phyloP scores from a whole-genome alignment of 2,797 vertebrate genomes.

The Dryobates pubescens region DNA sequence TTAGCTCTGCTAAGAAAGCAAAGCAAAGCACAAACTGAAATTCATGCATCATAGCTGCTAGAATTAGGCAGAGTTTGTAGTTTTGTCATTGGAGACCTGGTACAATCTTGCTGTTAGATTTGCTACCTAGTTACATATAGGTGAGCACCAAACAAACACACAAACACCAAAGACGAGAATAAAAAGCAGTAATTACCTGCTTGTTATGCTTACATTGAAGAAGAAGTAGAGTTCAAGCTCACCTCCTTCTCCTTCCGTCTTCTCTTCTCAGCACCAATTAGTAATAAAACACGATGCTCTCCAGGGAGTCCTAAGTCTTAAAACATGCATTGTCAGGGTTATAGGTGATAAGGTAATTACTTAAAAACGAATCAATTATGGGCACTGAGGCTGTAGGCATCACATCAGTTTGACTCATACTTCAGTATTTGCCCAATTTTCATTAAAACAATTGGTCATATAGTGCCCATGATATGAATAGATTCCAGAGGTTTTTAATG shows the following conservation, averaged over 20 bases:
- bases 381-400: conserved; percentile 32
- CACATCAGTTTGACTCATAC: conserved; percentile 28
- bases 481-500: conserved; percentile 34
- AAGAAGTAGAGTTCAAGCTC: background rate
- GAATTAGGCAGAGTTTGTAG: background rate
- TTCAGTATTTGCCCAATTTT: conserved; percentile 38
- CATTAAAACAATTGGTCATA: conserved; percentile 37
- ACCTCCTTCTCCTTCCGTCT: background rate
- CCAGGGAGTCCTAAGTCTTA: conserved; percentile 28
- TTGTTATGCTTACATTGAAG: background rate
- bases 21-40: background rate
- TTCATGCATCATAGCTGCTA: background rate
- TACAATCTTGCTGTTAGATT: background rate
- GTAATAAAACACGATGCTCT: background rate
- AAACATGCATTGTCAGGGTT: conserved; percentile 41
- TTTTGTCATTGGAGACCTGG: background rate
- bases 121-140: background rate
- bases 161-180: background rate
- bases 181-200: background rate
- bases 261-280: conserved; percentile 36
- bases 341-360: conserved; percentile 62
- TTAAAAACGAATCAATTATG: conserved; percentile 59
- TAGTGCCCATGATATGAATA: conserved; percentile 25
- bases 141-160: background rate
- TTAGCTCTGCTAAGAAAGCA: conserved; percentile 16